phyloP scores from a whole-genome alignment of 2,888 invertebrate species.

The Anodontia alba region DNA sequence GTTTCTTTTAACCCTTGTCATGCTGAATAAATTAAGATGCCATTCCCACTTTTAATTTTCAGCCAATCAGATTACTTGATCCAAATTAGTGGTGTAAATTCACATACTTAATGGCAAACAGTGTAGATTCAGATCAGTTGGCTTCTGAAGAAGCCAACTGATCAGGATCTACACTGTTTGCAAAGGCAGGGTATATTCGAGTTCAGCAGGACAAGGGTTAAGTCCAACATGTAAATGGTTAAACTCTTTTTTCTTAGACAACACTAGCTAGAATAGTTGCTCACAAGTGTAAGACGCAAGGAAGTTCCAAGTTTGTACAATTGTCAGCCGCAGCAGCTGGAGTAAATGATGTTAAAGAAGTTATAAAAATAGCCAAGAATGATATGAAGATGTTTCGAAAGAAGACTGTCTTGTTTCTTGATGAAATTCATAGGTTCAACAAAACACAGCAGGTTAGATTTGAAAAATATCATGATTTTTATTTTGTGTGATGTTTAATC shows the following conservation, averaged over 20 bases:
- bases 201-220: too few relatives aligned
- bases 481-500: too few relatives aligned
- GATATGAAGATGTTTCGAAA: constrained; percentile 89
- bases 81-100: too few relatives aligned
- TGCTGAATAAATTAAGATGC: too few relatives aligned
- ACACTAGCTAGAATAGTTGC: constrained; percentile 91
- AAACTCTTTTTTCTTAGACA: constrained; percentile 88
- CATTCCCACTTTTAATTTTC: too few relatives aligned
- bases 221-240: too few relatives aligned
- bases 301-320: constrained; percentile 89
- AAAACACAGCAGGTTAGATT: constrained; percentile 90
- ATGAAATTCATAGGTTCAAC: constrained; percentile 95
- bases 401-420: constrained; percentile 92
- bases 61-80: too few relatives aligned
- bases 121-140: neutral
- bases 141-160: too few relatives aligned
- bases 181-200: too few relatives aligned
- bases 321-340: constrained; percentile 92
- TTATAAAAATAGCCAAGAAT: constrained; percentile 90
- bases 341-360: constrained; percentile 91
- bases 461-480: too few relatives aligned
- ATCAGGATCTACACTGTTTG: neutral
- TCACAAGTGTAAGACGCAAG: constrained; percentile 88
- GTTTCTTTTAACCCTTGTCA: too few relatives aligned
- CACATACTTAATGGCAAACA: too few relatives aligned